A percentile compares a stretch with the other conserved stretches of the same genome.
Evolutionary conservation across 2,113 vertebrate species (phyloP).

Genomic region (Bambusicola thoracicus): DNA sequence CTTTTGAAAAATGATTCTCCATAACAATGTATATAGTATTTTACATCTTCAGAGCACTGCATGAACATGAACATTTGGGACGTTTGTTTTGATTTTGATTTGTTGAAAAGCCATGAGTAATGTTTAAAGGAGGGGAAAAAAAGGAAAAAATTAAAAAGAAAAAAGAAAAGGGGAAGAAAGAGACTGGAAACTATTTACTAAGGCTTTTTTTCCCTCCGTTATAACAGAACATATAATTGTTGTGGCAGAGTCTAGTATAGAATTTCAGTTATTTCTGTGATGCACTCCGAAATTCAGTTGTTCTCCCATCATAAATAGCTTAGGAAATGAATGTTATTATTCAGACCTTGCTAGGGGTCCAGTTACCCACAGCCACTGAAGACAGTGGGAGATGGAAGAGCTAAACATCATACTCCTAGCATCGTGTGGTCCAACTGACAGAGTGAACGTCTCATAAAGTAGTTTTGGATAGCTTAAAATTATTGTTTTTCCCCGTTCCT

Average conservation of each 20-base stretch:
- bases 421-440: neutral
- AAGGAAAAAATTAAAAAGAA: neutral
- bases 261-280: neutral
- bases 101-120: neutral
- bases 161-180: neutral
- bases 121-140: neutral
- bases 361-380: neutral
- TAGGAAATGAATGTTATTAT: neutral
- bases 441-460: neutral
- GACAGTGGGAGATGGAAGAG: neutral
- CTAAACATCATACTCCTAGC: neutral
- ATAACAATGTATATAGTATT: neutral
- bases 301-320: neutral
- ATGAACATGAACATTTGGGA: constrained; percentile 17
- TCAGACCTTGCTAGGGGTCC: neutral
- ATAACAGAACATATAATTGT: neutral
- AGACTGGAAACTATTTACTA: neutral
- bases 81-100: constrained; percentile 34
- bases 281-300: neutral
- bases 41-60: constrained; percentile 44
- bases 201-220: neutral
- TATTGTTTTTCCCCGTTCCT: neutral
- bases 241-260: neutral
- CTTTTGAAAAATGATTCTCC: constrained; percentile 14
- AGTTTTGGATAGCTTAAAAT: neutral